Conservation (phyloP, 2,888 invertebrate genomes). For the Isoperla grammatica region DNA sequence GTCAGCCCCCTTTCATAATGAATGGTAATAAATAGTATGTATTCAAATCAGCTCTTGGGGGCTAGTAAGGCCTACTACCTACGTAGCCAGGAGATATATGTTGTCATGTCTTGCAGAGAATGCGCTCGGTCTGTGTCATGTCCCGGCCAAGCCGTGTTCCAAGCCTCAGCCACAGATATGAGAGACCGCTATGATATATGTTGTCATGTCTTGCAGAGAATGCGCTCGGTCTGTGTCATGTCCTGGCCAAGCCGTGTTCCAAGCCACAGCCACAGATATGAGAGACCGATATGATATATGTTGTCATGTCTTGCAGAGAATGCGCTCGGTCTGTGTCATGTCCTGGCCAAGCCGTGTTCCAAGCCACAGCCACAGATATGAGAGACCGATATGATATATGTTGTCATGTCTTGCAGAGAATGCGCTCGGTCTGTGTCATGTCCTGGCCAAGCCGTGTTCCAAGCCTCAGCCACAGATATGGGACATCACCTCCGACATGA, state of each 20-base stretch:
- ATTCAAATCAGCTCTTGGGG: too few relatives aligned
- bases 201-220: conserved; percentile 79
- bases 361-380: conserved; percentile 95
- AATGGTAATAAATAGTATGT: too few relatives aligned
- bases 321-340: conserved; percentile 91
- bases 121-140: too few relatives aligned
- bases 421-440: conserved; percentile 91
- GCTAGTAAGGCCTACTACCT: too few relatives aligned
- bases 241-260: conserved; percentile 86
- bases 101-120: too few relatives aligned
- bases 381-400: too few relatives aligned
- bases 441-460: conserved; percentile 86
- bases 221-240: conserved; percentile 91
- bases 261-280: conserved; percentile 95
- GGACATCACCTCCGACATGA: conserved; percentile 90
- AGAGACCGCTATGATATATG: too few relatives aligned
- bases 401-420: conserved; percentile 79
- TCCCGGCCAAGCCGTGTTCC: too few relatives aligned
- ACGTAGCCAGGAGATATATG: too few relatives aligned
- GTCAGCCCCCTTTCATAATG: too few relatives aligned
- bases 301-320: conserved; percentile 79
- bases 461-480: conserved; percentile 95
- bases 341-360: conserved; percentile 86
- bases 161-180: too few relatives aligned
- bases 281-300: too few relatives aligned